Conservation (phyloP, 2,888 invertebrate genomes). For the Embidobia sp. region DNA sequence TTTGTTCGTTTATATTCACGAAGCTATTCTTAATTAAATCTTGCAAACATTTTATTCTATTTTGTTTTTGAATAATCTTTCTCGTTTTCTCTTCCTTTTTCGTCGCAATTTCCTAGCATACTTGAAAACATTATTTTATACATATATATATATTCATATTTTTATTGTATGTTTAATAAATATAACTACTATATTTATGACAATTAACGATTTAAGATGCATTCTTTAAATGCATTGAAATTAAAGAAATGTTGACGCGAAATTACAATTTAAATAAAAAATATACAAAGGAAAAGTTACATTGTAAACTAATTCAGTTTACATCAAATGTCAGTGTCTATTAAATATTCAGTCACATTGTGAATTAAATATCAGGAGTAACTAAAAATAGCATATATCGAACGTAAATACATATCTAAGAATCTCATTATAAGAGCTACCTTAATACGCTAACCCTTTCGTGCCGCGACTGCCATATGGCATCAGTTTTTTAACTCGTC, state of each 20-base stretch:
- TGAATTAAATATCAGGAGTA: conserved; percentile 36
- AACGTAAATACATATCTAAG: conserved; percentile 60
- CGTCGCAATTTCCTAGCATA: no score
- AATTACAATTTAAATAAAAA: no score
- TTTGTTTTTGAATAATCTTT: no score
- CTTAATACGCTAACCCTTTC: conserved; percentile 55
- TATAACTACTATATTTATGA: no score
- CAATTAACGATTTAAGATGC: conserved; percentile 39
- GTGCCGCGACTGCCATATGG: conserved; percentile 51
- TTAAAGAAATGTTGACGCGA: conserved; percentile 9
- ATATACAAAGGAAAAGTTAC: no score
- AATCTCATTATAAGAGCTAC: conserved; percentile 53
- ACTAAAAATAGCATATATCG: conserved; percentile 47
- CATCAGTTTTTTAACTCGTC: conserved; percentile 42
- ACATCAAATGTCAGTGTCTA: conserved; percentile 37
- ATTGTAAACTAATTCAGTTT: conserved; percentile 18
- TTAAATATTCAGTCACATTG: conserved; percentile 33
- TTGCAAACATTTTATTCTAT: no score
- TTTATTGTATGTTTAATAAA: no score
- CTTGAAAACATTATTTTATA: no score
- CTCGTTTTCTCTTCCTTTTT: no score
- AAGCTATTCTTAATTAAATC: no score
- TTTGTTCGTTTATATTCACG: no score
- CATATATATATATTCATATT: no score
- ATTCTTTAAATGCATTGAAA: conserved; percentile 24